phyloP scores from a whole-genome alignment of 2,113 vertebrate species.

The Heterochromis multidens region DNA sequence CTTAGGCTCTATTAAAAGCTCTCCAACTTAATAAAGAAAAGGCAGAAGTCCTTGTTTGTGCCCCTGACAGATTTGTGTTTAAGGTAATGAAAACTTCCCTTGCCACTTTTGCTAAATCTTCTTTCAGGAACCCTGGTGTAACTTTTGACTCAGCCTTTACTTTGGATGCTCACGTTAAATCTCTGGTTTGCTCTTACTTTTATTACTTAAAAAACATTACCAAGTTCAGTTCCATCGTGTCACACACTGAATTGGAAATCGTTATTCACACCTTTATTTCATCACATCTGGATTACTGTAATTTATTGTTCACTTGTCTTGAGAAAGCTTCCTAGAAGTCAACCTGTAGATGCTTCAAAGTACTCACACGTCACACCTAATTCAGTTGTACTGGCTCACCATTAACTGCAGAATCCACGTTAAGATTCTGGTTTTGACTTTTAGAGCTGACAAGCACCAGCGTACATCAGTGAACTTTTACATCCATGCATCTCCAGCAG shows the following conservation, averaged over 20 bases:
- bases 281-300: background rate
- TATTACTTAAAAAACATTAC: background rate
- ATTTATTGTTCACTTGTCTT: background rate
- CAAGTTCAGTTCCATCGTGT: background rate
- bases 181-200: background rate
- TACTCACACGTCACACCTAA: background rate
- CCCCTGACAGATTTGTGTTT: background rate
- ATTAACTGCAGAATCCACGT: background rate
- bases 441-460: background rate
- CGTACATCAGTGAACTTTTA: background rate
- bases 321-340: background rate
- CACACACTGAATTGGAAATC: fast-evolving
- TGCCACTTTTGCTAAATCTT: background rate
- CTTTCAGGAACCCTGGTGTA: background rate
- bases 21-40: background rate
- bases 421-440: background rate
- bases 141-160: background rate
- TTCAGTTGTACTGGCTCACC: background rate
- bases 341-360: background rate
- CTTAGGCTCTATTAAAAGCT: background rate
- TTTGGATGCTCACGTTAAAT: background rate
- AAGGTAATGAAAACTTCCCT: background rate
- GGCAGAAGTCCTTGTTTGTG: background rate
- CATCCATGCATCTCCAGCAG: background rate
- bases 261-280: background rate